Evolutionary conservation across 2,113 vertebrate species (phyloP).

Genomic region (Mobula birostris): DNA sequence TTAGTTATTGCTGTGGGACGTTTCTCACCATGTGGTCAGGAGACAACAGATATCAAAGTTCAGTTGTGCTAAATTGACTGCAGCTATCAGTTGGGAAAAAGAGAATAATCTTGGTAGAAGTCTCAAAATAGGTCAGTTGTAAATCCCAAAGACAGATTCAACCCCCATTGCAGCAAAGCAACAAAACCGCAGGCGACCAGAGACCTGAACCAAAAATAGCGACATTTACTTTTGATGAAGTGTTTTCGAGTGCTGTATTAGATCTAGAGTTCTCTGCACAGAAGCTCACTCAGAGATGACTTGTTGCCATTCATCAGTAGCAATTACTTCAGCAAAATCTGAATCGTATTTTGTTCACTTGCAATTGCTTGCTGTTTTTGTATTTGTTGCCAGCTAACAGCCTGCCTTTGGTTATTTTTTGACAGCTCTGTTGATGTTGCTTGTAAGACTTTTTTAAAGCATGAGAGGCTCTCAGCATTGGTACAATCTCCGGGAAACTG

Average conservation of each 20-base stretch:
- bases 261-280: background rate
- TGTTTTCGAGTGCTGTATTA: background rate
- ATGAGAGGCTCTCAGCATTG: background rate
- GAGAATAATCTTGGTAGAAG: background rate
- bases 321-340: background rate
- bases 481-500: background rate
- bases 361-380: background rate
- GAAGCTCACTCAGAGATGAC: background rate
- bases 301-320: background rate
- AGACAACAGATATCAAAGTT: background rate
- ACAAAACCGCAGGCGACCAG: background rate
- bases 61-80: background rate
- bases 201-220: conserved; percentile 25
- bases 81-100: background rate
- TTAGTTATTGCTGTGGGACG: background rate
- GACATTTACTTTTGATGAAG: background rate
- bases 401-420: background rate
- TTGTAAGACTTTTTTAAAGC: background rate
- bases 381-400: background rate
- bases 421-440: background rate
- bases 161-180: background rate
- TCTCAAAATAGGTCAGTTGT: background rate
- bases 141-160: background rate
- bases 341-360: background rate
- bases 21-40: background rate